A percentile compares a stretch with the other conserved stretches of the same genome.
These are phyloP conservation scores for Nyctalus aviator DNA, from an alignment of 2,797 vertebrate genomes.

Conservation along the genomic window DNA sequence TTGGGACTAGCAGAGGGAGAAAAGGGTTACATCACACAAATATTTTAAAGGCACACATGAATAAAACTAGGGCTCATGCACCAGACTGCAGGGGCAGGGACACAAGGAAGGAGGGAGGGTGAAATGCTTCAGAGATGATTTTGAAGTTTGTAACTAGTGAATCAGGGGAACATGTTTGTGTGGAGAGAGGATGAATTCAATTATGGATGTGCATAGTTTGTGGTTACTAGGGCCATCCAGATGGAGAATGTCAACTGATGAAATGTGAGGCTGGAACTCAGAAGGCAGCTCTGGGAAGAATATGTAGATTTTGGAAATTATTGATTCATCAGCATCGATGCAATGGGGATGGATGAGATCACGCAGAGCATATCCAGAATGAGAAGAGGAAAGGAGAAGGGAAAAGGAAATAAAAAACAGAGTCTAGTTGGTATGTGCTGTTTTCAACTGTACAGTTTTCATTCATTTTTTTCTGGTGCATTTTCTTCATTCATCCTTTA, in stretches of 20 bases:
- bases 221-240: not conserved
- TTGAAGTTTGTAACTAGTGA: slow-evolving; percentile 29
- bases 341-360: not conserved
- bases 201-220: not conserved
- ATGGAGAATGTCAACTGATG: not conserved
- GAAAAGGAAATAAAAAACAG: not conserved
- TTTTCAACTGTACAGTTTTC: not conserved
- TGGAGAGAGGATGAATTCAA: not conserved
- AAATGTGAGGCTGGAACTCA: not conserved
- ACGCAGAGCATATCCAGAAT: not conserved
- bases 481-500: not conserved
- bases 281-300: not conserved
- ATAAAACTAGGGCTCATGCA: not conserved
- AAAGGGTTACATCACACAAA: not conserved
- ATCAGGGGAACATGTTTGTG: not conserved
- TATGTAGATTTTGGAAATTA: not conserved
- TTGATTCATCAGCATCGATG: not conserved
- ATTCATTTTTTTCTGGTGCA: not conserved
- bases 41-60: not conserved
- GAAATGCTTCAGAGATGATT: not conserved
- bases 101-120: not conserved
- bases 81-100: not conserved
- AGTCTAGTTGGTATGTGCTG: not conserved
- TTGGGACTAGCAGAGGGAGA: not conserved
- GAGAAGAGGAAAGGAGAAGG: not conserved